Percentiles rank a stretch among this genome's conserved stretches.
Conservation (phyloP, 2,888 invertebrate species). For the Acrobasis repandana region DNA sequence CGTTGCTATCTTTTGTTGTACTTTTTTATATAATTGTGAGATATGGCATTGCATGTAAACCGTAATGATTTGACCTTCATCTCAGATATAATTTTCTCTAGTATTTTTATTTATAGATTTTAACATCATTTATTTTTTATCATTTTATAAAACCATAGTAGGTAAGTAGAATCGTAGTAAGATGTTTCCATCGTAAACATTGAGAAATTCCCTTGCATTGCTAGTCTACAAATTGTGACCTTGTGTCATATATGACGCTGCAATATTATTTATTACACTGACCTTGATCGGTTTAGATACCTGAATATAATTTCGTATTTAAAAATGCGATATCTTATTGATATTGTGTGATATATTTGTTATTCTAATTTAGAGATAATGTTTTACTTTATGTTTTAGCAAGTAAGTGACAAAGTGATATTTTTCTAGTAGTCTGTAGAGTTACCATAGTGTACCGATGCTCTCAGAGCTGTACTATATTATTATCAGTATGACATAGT, state of each 20-base stretch:
- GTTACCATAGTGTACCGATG: not conserved
- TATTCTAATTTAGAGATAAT: not conserved
- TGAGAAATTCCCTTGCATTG: not conserved
- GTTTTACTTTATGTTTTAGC: not conserved
- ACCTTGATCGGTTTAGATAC: not conserved
- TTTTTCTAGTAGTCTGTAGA: not conserved
- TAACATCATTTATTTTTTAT: no score
- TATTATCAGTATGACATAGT: not conserved
- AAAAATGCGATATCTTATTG: not conserved
- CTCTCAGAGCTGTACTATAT: not conserved
- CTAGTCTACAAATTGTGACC: not conserved
- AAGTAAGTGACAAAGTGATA: not conserved
- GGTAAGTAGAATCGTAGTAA: no score
- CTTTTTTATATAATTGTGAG: no score
- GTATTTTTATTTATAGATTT: no score
- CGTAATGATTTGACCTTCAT: no score
- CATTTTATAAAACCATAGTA: no score
- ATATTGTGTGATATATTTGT: not conserved
- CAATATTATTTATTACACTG: not conserved
- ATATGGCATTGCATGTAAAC: no score
- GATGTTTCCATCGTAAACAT: no score
- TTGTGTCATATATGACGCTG: not conserved
- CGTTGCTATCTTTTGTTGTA: no score
- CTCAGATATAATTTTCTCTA: no score
- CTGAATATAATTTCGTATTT: not conserved